Percentiles rank a stretch among this genome's conserved stretches.
Evolutionary conservation across 2,797 vertebrate species (phyloP).

Genomic region (Myotis pilosus): DNA sequence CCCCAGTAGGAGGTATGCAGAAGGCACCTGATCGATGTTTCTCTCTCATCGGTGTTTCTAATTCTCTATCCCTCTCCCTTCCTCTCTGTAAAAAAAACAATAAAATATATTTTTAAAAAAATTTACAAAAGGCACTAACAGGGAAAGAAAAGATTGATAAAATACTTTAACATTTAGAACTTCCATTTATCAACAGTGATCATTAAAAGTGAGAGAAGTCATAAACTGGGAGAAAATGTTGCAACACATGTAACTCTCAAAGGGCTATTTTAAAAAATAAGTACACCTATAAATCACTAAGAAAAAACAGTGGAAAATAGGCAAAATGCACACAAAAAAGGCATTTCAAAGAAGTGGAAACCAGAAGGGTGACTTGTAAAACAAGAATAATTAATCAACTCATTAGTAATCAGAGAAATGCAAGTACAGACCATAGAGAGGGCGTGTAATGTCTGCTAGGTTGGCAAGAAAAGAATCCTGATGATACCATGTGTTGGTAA

Average conservation of each 20-base stretch:
- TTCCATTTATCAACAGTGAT: background rate
- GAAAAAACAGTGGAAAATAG: background rate
- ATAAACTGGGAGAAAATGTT: background rate
- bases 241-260: background rate
- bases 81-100: too few species aligned
- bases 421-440: background rate
- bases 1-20: too few species aligned
- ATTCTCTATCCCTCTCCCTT: too few species aligned
- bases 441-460: background rate
- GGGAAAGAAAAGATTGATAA: background rate
- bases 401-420: background rate
- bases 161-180: constrained; percentile 5
- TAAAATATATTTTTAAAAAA: background rate
- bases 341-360: constrained; percentile 11
- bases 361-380: background rate
- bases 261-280: constrained; percentile 37
- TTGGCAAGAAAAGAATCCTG: background rate
- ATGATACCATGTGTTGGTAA: background rate
- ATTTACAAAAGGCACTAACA: background rate
- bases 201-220: background rate
- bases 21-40: too few species aligned
- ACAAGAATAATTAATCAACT: background rate
- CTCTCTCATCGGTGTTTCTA: too few species aligned
- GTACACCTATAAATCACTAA: background rate
- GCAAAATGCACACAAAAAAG: background rate